A percentile compares a stretch with the other conserved stretches of the same genome.
phyloP scores from a whole-genome alignment of 2,888 invertebrate genomes.

The Timandra comae region DNA sequence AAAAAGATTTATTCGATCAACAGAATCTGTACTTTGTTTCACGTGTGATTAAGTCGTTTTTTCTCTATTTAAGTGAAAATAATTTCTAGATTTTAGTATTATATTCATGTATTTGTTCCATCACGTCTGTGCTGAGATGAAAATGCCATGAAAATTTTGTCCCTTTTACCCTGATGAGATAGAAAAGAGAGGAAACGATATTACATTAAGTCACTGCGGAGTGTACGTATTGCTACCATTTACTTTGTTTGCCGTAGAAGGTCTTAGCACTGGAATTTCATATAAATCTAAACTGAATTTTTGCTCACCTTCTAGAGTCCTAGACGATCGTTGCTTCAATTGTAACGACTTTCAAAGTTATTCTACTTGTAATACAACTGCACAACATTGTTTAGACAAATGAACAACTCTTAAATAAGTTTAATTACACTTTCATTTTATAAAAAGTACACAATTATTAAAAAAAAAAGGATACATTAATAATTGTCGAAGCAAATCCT shows the following conservation, averaged over 20 bases:
- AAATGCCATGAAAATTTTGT: slow-evolving; percentile 66
- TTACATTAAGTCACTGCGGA: slow-evolving; percentile 62
- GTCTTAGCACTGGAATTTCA: slow-evolving; percentile 47
- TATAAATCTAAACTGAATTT: slow-evolving; percentile 47
- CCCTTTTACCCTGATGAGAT: slow-evolving; percentile 49
- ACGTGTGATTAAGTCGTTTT: slow-evolving; percentile 46
- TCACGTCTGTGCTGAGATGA: slow-evolving; percentile 69
- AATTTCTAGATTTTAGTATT: slow-evolving; percentile 65
- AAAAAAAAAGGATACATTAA: no score
- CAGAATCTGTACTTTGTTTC: slow-evolving; percentile 53
- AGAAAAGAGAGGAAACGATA: slow-evolving; percentile 47
- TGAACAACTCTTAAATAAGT: no score
- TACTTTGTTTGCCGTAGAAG: slow-evolving; percentile 53
- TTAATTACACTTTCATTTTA: no score
- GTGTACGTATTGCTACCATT: slow-evolving; percentile 53
- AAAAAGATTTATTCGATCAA: slow-evolving; percentile 56
- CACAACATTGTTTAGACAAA: no score
- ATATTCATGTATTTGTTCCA: slow-evolving; percentile 73
- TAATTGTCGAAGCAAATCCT: no score
- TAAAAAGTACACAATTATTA: no score
- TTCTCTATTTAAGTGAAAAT: slow-evolving; percentile 30
- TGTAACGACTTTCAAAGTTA: slow-evolving; percentile 50
- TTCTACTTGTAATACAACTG: no score
- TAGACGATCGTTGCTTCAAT: slow-evolving; percentile 49
- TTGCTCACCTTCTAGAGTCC: slow-evolving; percentile 59